A percentile compares a stretch with the other conserved stretches of the same genome.
phyloP scores from a whole-genome alignment of 2,888 invertebrate species.

The Colletes collaris region DNA sequence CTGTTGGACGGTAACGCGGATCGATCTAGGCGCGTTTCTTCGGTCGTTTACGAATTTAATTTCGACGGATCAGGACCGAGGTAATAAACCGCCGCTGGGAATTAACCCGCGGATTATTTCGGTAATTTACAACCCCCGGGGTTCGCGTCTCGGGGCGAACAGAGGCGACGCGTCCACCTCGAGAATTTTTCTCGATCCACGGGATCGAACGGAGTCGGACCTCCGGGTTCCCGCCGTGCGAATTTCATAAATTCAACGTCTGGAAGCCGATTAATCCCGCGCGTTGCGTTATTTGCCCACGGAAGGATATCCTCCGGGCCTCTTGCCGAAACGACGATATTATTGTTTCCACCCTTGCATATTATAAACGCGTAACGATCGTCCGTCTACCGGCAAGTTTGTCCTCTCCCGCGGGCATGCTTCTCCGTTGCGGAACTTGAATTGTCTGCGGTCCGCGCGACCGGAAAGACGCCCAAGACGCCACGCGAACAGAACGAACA shows the following conservation, averaged over 20 bases:
- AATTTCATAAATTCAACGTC: conserved; percentile 77
- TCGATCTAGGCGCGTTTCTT: background rate
- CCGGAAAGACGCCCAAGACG: no score
- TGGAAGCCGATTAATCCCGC: conserved; percentile 80
- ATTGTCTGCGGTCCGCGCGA: conserved; percentile 58
- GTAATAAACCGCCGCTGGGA: conserved; percentile 78
- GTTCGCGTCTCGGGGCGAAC: conserved; percentile 54
- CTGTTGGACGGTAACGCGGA: background rate
- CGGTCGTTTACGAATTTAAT: conserved; percentile 76
- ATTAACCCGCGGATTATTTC: conserved; percentile 79
- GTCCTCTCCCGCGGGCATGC: conserved; percentile 75
- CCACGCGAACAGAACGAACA: no score
- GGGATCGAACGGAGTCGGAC: background rate
- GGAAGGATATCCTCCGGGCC: conserved; percentile 59
- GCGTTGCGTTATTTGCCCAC: conserved; percentile 80
- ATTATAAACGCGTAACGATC: conserved; percentile 81
- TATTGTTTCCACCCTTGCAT: conserved; percentile 81
- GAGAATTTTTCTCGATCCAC: background rate
- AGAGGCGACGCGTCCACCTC: background rate
- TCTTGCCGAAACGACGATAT: conserved; percentile 70
- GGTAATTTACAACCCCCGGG: conserved; percentile 77
- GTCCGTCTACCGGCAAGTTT: conserved; percentile 76
- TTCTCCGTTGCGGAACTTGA: conserved; percentile 47
- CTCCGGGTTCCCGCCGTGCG: conserved; percentile 22
- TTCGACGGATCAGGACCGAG: conserved; percentile 74